A percentile compares a stretch with the other conserved stretches of the same genome.
Conservation (phyloP, 2,888 invertebrate genomes). For the Xestia sexstrigata region DNA sequence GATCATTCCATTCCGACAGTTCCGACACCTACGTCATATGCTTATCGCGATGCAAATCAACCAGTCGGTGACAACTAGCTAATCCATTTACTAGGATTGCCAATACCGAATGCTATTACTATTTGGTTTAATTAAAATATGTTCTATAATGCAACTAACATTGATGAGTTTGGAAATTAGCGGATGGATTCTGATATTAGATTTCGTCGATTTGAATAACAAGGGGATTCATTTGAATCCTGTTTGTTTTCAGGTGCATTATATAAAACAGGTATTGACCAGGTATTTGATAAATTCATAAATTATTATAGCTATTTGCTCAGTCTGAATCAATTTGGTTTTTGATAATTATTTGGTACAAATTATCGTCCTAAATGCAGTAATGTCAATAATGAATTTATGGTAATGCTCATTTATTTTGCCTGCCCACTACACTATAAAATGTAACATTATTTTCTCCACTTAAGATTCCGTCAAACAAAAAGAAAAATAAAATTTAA, state of each 20-base stretch:
- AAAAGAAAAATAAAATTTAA: background rate
- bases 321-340: background rate
- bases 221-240: background rate
- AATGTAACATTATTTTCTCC: background rate
- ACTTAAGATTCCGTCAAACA: background rate
- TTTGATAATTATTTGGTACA: background rate
- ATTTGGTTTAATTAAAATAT: conserved; percentile 62
- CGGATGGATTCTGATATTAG: background rate
- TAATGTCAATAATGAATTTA: background rate
- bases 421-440: background rate
- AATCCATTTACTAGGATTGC: conserved; percentile 59
- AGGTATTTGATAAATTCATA: background rate
- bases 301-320: background rate
- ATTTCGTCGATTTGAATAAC: background rate
- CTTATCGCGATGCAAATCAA: conserved; percentile 56
- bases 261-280: background rate
- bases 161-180: conserved; percentile 5
- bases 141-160: conserved; percentile 32
- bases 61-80: conserved; percentile 45
- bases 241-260: background rate
- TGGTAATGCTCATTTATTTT: background rate
- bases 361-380: background rate
- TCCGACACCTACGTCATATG: conserved; percentile 31
- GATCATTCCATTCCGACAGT: conserved; percentile 17
- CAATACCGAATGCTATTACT: conserved; percentile 53